These are phyloP conservation scores for Terrapene triunguis DNA, from an alignment of 2,113 vertebrate genomes.

Conservation along the genomic window DNA sequence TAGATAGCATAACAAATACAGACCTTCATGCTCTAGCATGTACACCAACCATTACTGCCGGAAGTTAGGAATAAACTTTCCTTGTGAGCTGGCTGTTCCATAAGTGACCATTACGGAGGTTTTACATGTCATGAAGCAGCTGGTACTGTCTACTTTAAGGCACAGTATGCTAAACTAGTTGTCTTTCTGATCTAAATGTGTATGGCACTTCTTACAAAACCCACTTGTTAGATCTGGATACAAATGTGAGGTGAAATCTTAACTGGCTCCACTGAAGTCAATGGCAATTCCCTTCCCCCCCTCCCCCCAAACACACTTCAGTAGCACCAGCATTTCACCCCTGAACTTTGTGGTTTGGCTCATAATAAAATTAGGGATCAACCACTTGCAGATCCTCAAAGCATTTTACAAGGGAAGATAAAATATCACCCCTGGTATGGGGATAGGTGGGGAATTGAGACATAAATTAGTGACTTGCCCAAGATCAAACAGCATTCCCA, in stretches of 20 bases:
- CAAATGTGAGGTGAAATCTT: not conserved
- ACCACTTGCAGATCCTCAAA: not conserved
- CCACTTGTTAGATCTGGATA: not conserved
- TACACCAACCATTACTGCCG: not conserved
- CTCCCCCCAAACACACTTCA: not conserved
- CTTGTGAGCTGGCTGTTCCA: not conserved
- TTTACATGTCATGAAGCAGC: not conserved
- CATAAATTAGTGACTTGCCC: not conserved
- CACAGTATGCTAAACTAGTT: not conserved
- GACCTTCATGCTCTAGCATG: not conserved
- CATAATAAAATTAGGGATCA: not conserved
- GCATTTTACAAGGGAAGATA: not conserved
- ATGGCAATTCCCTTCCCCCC: not conserved
- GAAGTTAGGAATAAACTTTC: not conserved
- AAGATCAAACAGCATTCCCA: not conserved
- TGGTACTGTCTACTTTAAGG: not conserved
- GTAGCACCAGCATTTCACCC: not conserved
- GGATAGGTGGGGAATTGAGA: not conserved
- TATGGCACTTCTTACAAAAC: rapidly evolving
- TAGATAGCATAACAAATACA: not conserved
- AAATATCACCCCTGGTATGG: not conserved
- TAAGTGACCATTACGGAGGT: not conserved
- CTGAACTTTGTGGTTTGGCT: not conserved
- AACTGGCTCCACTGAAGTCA: not conserved
- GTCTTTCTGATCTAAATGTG: not conserved